Evolutionary conservation across 2,888 invertebrate genomes (phyloP).

Genomic region (Lamellibrachia satsuma): DNA sequence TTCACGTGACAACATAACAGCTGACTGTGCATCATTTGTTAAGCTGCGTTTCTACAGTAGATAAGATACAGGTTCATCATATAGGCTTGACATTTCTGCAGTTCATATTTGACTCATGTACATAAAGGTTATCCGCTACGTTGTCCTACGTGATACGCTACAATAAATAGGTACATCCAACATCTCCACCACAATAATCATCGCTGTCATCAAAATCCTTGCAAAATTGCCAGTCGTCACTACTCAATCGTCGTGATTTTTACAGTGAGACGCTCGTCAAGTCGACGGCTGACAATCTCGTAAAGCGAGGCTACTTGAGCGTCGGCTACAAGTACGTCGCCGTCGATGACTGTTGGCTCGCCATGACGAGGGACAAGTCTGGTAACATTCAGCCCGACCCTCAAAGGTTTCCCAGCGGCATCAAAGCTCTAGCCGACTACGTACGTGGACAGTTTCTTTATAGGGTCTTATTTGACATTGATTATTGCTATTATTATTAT

Average conservation of each 20-base stretch:
- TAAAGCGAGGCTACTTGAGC: constrained; percentile 85
- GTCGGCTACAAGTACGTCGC: constrained; percentile 85
- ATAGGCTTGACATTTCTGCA: neutral
- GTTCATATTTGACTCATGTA: neutral
- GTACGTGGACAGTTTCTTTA: constrained; percentile 67
- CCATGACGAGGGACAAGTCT: constrained; percentile 77
- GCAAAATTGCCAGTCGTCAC: neutral
- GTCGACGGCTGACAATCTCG: constrained; percentile 64
- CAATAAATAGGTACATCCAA: neutral
- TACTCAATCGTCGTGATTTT: constrained; percentile 22
- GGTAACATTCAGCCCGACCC: constrained; percentile 86
- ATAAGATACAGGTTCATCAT: neutral
- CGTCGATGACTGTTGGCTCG: constrained; percentile 84
- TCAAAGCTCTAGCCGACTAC: constrained; percentile 87
- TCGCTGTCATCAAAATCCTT: neutral
- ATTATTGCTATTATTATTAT: neutral
- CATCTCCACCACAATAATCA: neutral
- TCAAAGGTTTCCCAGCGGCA: constrained; percentile 88
- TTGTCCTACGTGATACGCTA: neutral
- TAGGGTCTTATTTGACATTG: neutral
- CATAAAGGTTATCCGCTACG: neutral
- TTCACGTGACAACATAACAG: too few relatives aligned
- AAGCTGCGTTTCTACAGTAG: neutral
- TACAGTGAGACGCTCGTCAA: constrained; percentile 65
- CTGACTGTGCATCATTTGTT: neutral